Percentiles rank a stretch among this genome's conserved stretches.
These are phyloP conservation scores for Mastacembelus armatus DNA, from an alignment of 2,797 vertebrate species.

Conservation along the genomic window DNA sequence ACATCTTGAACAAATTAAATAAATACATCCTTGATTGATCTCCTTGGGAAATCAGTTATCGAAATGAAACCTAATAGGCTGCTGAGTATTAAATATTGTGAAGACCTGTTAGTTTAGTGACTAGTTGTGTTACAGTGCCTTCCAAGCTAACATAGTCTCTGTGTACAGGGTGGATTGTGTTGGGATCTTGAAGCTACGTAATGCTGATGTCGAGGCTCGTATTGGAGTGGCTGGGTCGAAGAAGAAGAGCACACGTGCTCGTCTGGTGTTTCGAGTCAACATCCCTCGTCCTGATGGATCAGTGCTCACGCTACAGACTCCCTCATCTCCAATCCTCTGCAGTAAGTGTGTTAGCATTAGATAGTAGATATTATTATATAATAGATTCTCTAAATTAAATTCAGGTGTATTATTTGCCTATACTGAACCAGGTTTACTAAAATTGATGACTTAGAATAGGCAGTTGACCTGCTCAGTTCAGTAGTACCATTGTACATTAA, in stretches of 20 bases:
- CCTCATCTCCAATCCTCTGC: slow-evolving; percentile 94
- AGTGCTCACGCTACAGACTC: slow-evolving; percentile 91
- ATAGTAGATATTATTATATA: no score
- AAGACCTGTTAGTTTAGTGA: slow-evolving; percentile 7
- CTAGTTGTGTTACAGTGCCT: background rate
- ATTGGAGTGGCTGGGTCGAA: slow-evolving; percentile 97
- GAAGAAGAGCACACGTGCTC: slow-evolving; percentile 97
- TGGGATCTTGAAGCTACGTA: slow-evolving; percentile 96
- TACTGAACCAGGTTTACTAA: slow-evolving; percentile 1
- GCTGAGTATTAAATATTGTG: slow-evolving; percentile 8
- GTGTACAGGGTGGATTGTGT: slow-evolving; percentile 94
- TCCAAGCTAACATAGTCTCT: slow-evolving; percentile 10
- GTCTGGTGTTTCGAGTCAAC: slow-evolving; percentile 96
- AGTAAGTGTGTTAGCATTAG: slow-evolving; percentile 87
- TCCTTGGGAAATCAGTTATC: background rate
- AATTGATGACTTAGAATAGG: slow-evolving; percentile 8
- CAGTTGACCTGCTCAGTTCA: slow-evolving; percentile 41
- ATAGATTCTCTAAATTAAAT: no score
- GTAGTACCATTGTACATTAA: slow-evolving; percentile 35
- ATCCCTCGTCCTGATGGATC: slow-evolving; percentile 93
- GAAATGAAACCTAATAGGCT: slow-evolving; percentile 13
- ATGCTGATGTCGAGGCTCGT: slow-evolving; percentile 97
- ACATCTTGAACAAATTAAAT: no score
- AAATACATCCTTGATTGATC: background rate
- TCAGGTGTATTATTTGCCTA: background rate